Conservation (phyloP, 2,888 invertebrate genomes). For the Conistra vaccinii region DNA sequence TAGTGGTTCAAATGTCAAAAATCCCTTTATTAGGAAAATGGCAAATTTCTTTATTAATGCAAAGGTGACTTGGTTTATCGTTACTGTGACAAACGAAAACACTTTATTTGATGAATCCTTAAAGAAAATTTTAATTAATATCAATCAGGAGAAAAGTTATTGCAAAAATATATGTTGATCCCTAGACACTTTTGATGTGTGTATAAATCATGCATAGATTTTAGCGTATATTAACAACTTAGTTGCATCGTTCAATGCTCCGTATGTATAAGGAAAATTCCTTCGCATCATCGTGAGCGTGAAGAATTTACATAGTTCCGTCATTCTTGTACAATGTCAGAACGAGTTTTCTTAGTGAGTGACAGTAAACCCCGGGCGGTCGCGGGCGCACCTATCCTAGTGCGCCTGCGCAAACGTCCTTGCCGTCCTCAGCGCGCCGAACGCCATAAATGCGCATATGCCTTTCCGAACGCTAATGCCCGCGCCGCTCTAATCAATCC, state of each 20-base stretch:
- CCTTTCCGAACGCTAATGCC: conserved; percentile 6
- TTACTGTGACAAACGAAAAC: too few species aligned
- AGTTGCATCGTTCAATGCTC: conserved; percentile 6
- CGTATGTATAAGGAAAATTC: conserved; percentile 5
- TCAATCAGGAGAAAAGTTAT: too few species aligned
- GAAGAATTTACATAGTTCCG: conserved; percentile 9
- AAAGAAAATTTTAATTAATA: too few species aligned
- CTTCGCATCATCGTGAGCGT: conserved; percentile 4
- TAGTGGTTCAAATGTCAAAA: too few species aligned
- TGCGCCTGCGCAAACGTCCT: conserved; percentile 25
- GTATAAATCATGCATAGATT: neutral
- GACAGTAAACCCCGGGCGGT: neutral
- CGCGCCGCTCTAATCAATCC: conserved; percentile 14
- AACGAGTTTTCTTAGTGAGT: conserved; percentile 12
- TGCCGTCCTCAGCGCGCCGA: conserved; percentile 15
- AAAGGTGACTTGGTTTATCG: too few species aligned
- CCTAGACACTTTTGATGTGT: too few species aligned
- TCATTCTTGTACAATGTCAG: conserved; percentile 17
- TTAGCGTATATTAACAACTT: neutral
- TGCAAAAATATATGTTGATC: too few species aligned
- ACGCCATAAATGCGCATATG: too few species aligned
- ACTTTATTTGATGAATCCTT: too few species aligned
- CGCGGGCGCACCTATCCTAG: conserved; percentile 39
- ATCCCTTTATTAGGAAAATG: too few species aligned
- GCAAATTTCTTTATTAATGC: too few species aligned